phyloP scores from a whole-genome alignment of 2,888 invertebrate genomes.

The Odontothrips loti region DNA sequence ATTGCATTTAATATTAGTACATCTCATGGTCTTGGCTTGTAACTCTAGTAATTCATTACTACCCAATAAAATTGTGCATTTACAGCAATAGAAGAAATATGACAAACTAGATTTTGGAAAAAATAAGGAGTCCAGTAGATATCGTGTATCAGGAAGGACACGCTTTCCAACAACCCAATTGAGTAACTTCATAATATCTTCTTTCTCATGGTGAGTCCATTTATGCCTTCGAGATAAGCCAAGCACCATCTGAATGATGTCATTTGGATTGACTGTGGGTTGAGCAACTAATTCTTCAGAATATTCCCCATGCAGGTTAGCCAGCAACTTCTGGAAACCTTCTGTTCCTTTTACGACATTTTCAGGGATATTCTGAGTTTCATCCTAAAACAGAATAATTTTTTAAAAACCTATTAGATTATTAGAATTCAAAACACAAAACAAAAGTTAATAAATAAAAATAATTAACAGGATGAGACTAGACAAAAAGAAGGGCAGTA shows the following conservation, averaged over 20 bases:
- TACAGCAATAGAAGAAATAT: conserved; percentile 1
- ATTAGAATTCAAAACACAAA: no score
- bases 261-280: neutral
- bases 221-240: neutral
- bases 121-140: neutral
- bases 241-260: neutral
- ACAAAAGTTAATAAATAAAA: no score
- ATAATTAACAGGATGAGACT: no score
- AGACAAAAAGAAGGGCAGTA: no score
- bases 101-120: neutral
- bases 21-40: neutral
- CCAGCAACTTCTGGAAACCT: neutral
- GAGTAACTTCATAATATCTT: neutral
- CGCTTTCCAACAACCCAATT: neutral
- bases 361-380: neutral
- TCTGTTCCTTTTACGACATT: neutral
- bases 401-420: no score
- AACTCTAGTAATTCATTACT: neutral
- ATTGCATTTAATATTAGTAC: neutral
- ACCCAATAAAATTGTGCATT: neutral
- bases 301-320: neutral
- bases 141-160: neutral
- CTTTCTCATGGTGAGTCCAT: neutral
- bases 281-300: neutral
- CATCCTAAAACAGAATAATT: no score